Evolutionary conservation across 2,888 invertebrate genomes (phyloP), one percentile per base, ranked within the genome.

Genomic region (Ornithoptera alexandrae): DNA sequence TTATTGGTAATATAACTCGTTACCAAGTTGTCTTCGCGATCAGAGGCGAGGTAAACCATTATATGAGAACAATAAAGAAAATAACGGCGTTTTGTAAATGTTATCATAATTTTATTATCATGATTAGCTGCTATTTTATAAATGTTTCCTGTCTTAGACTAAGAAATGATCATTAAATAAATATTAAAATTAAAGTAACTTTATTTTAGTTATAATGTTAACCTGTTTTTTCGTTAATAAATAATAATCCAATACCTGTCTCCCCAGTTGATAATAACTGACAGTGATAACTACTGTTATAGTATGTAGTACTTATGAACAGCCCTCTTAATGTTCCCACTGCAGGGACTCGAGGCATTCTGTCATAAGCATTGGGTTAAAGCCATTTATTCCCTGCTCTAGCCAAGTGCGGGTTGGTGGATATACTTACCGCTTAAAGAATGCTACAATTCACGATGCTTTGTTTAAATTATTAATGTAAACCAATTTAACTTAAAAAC

Each of bases 61-160:
- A 77, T 76, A 80, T 80, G 76, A 75, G 79, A 76, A 76, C 74
- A 80, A 81, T 82, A 79, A 74, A 81, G 77, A 80, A 80, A 77
- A 77, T 75, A 80, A 18, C 76, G 78, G 76, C 75, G 80, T 86
- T 87, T 82, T 85, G 85, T 88, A 86, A 86, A 87, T 89, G 88
- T 90, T 91, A 89, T 88, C 81, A 86, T 88, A 85, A 85, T 87
- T 86, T 85, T 86, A 88, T 84, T 86, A 87, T 87, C 88, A 85
- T 87, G 87, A 86, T 83, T 89, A 90, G 90, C 88, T 84, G 82
- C 85, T 90, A 88, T 88, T 90, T 89, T 89, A 86, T 89, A 86
- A 90, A 89, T 89, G 89, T 91, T 90, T 86, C 90, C 89, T 89
- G 89, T 90, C 84, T 78, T 89, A 88, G 79, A 82, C 79, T 90